phyloP scores from a whole-genome alignment of 2,888 invertebrate species.

The Lasioglossum figueresi region DNA sequence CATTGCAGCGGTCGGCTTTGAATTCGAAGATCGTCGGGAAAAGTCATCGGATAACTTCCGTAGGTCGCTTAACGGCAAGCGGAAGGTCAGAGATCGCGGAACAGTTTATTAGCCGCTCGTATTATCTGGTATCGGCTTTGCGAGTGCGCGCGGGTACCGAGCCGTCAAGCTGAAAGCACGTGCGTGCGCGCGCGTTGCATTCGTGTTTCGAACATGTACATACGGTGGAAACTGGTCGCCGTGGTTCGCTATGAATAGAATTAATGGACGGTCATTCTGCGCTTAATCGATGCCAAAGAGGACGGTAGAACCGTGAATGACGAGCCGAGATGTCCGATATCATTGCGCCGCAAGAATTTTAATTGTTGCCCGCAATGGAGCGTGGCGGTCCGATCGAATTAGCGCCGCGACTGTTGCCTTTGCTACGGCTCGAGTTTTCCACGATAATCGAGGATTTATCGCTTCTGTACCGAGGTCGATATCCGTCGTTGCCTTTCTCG shows the following conservation, averaged over 20 bases:
- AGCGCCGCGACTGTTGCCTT: conserved; percentile 3
- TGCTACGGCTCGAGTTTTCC: neutral
- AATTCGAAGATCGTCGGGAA: neutral
- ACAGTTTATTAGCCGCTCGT: conserved; percentile 54
- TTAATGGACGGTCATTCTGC: conserved; percentile 68
- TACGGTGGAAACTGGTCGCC: conserved; percentile 63
- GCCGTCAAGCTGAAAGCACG: conserved; percentile 17
- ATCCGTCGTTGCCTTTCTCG: neutral
- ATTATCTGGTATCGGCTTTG: conserved; percentile 54
- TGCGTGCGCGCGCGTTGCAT: conserved; percentile 22
- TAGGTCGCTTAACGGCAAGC: conserved; percentile 32
- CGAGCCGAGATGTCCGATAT: conserved; percentile 59
- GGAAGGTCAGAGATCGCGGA: conserved; percentile 21
- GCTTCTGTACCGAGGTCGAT: conserved; percentile 22
- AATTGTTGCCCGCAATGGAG: conserved; percentile 48
- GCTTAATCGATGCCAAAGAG: conserved; percentile 64
- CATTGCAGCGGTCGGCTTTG: neutral
- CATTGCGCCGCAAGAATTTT: conserved; percentile 58
- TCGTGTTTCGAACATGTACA: conserved; percentile 25
- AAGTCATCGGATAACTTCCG: neutral
- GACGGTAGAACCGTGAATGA: conserved; percentile 56
- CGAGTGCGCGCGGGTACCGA: conserved; percentile 23
- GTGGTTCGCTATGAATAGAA: conserved; percentile 72
- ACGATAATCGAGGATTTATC: conserved; percentile 50
- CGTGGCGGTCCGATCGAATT: conserved; percentile 41